phyloP scores from a whole-genome alignment of 2,113 vertebrate species.

The Corydoras sp. region DNA sequence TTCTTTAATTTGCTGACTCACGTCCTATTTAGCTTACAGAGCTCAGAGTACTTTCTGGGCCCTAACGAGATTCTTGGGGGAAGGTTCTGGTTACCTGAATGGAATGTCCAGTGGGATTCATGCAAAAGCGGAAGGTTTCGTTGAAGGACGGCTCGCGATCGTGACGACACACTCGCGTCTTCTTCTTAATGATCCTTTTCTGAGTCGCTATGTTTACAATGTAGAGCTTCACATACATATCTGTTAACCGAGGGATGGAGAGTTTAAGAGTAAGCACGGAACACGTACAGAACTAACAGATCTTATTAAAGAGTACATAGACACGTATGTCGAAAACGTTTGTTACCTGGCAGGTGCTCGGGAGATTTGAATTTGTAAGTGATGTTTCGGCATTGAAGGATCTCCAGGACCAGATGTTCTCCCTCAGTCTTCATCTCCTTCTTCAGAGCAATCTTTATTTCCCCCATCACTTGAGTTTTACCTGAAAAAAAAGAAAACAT shows the following conservation, averaged over 20 bases:
- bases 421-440: slow-evolving; percentile 98
- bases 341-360: slow-evolving; percentile 91
- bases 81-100: slow-evolving; percentile 70
- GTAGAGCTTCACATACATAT: slow-evolving; percentile 96
- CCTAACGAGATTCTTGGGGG: neutral
- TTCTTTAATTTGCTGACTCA: slow-evolving; percentile 5
- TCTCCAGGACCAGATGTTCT: slow-evolving; percentile 91
- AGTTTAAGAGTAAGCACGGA: too few relatives aligned
- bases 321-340: too few relatives aligned
- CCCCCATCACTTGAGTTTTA: slow-evolving; percentile 95
- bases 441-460: slow-evolving; percentile 97
- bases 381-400: slow-evolving; percentile 97
- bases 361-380: slow-evolving; percentile 98
- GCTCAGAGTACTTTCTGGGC: neutral
- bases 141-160: slow-evolving; percentile 97
- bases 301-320: too few relatives aligned
- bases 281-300: too few relatives aligned
- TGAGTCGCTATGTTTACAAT: slow-evolving; percentile 94
- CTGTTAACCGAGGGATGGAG: slow-evolving; percentile 52
- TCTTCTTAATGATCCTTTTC: slow-evolving; percentile 97
- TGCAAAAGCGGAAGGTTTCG: slow-evolving; percentile 92
- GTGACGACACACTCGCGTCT: slow-evolving; percentile 95
- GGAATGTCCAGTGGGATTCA: slow-evolving; percentile 91
- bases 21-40: neutral
- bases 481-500: slow-evolving; percentile 58